Evolutionary conservation across 2,888 invertebrate species (phyloP), one percentile per base, ranked within the genome.

Genomic region (Crocallis elinguaria): DNA sequence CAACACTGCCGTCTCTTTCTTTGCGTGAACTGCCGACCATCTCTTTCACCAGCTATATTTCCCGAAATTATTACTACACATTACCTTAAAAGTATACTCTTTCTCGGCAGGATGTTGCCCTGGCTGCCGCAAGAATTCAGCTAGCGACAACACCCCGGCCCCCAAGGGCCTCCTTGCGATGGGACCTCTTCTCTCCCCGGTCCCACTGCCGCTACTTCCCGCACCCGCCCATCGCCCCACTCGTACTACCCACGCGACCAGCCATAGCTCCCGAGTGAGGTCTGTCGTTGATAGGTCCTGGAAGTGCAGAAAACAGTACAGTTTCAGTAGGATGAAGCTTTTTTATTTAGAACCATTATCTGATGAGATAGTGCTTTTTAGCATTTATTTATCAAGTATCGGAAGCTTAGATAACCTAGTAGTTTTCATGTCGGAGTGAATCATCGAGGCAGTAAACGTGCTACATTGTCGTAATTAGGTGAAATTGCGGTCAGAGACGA

Each of bases 221-320:
- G 85, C 87, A 3, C 88, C 89, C 11, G 96, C 93, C 93, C 97
- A 97, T 71, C 96, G 93, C 1, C 98, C 98, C 45, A 97, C 95
- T 42, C 98, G 93, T 88, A 98, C 95, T 37, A 98, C 96, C 84
- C 98, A 97, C 59, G 97, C 97, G 23, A 98, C 95, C 64, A 98
- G 92, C 92, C 96, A 98, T 16, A 98, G 92, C 72, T 98, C 98
- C 55, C 95, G 94, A 49, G 94, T 94, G 45, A 98, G 92, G 82
- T 98, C 98, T 32, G 96, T 94, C 63, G 94, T 95, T 42, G 98
- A 98, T 72, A 97, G 92, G 74, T 96, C 96, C 95, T 95, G 80
- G 13, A 86, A 81, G 3, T 29, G 12, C 2, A 7, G 12, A 32
- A 3, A 32, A 9, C 8, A 8, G 29, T 29, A 19, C 19, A 4